Base-by-base conservation (phyloP, 2,797 vertebrate genomes). In the Limosa lapponica region DNA sequence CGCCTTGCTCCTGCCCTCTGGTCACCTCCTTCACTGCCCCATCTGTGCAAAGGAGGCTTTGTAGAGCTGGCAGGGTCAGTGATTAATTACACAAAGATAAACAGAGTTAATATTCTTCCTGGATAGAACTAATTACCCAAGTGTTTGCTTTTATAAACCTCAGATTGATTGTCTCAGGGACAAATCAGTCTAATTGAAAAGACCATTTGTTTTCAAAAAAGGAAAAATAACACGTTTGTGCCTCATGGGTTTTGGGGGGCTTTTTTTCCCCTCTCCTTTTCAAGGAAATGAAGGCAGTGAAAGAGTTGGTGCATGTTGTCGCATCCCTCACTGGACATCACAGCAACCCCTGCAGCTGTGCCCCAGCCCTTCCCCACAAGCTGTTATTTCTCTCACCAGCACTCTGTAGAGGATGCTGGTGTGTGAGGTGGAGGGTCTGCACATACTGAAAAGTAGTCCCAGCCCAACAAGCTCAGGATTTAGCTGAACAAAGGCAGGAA, bases 21-120 rank as follows among this genome's bases (percentile, higher is more conserved):
- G 86, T 97, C 32, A 0, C 96, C 95, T 97, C 93, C 72, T 57
- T 64, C 82, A 2, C 89, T 87, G 83, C 83, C 91, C 96, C 95
- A 96, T 94, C 93, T 57, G 89, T 86, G 97, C 87, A 96, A 95
- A 95, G 95, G 95, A 90, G 82, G 91, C 91, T 89, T 95, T 94
- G 91, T 93, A 79, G 81, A 66, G 75, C 87, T 93, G 80, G 92
- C 95, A 97, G 93, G 97, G 97, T 95, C 97, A 96, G 94, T 98
- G 98, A 98, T 98, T 98, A 97, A 98, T 98, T 97, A 97, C 95
- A 89, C 95, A 96, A 98, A 98, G 97, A 98, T 97, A 98, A 98
- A 98, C 98, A 98, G 80, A 98, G 97, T 97, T 98, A 97, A 98
- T 98, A 98, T 98, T 98, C 97, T 98, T 98, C 97, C 95, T 96